Conservation (phyloP, 1,140 invertebrate species). For the Arctopsyche grandis region DNA sequence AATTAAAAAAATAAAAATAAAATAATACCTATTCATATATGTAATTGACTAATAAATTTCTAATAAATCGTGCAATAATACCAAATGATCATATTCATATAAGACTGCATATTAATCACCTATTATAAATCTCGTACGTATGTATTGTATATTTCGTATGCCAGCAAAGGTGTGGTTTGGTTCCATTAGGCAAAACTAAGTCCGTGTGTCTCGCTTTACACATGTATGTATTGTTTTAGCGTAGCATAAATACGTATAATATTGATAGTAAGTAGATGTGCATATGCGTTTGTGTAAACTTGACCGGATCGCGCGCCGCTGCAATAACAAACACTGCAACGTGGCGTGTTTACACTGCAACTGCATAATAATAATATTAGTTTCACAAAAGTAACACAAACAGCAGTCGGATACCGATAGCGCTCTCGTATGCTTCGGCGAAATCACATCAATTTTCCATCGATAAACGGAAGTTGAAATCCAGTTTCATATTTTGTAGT, state of each 20-base stretch:
- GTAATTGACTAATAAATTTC: too few relatives aligned
- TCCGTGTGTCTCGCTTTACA: too few relatives aligned
- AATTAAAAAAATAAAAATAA: too few relatives aligned
- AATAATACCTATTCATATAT: too few relatives aligned
- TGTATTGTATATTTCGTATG: too few relatives aligned
- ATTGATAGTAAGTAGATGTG: not conserved
- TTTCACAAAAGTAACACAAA: conserved; percentile 10
- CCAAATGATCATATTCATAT: too few relatives aligned
- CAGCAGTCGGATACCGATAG: not conserved
- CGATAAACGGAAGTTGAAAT: too few relatives aligned
- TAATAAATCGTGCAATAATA: too few relatives aligned
- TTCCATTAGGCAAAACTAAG: too few relatives aligned
- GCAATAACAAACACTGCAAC: conserved; percentile 12
- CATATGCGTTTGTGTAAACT: not conserved
- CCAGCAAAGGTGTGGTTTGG: too few relatives aligned
- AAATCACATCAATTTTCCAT: not conserved
- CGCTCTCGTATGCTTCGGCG: not conserved
- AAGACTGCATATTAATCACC: not conserved
- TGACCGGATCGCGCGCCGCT: conserved; percentile 5
- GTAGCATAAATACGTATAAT: not conserved
- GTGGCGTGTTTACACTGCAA: not conserved
- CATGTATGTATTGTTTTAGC: too few relatives aligned
- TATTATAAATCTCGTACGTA: not conserved
- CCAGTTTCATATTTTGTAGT: too few relatives aligned
- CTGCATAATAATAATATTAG: conserved; percentile 21